These are phyloP conservation scores for Acleris emargana DNA, from an alignment of 2,888 invertebrate genomes.

Conservation along the genomic window DNA sequence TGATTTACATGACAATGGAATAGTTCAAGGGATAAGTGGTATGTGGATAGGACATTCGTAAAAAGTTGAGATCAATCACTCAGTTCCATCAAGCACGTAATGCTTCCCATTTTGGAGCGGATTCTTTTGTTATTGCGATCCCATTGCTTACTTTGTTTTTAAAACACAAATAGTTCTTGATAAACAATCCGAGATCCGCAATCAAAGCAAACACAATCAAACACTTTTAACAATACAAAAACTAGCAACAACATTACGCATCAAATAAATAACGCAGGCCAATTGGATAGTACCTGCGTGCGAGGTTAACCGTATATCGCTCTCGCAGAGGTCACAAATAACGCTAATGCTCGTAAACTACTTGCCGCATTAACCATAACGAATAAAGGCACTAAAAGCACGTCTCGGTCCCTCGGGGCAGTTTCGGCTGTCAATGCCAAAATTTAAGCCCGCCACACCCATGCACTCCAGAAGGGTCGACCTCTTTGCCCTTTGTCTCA, in stretches of 20 bases:
- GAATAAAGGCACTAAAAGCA: constrained; percentile 83
- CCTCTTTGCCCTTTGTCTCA: constrained; percentile 79
- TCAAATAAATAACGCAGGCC: constrained; percentile 33
- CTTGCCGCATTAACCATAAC: constrained; percentile 81
- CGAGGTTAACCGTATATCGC: constrained; percentile 41
- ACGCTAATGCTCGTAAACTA: constrained; percentile 78
- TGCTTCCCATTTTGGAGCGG: not conserved
- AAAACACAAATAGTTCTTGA: not conserved
- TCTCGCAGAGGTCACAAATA: constrained; percentile 69
- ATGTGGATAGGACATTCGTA: constrained; percentile 13
- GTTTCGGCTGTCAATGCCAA: constrained; percentile 83
- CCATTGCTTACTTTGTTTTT: not conserved
- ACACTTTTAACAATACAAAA: constrained; percentile 11
- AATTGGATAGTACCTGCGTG: constrained; percentile 37
- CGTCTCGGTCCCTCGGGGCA: constrained; percentile 77
- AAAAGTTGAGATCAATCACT: constrained; percentile 10
- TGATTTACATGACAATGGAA: constrained; percentile 25
- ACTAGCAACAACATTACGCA: constrained; percentile 23
- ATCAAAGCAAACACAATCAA: not conserved
- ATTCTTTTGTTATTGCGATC: no score
- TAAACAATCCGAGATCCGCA: no score
- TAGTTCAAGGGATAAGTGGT: constrained; percentile 18
- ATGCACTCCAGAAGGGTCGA: constrained; percentile 80
- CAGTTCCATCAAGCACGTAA: not conserved
- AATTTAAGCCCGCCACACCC: constrained; percentile 82